Evolutionary conservation across 2,113 vertebrate genomes (phyloP).

Genomic region (Anoplopoma fimbria): DNA sequence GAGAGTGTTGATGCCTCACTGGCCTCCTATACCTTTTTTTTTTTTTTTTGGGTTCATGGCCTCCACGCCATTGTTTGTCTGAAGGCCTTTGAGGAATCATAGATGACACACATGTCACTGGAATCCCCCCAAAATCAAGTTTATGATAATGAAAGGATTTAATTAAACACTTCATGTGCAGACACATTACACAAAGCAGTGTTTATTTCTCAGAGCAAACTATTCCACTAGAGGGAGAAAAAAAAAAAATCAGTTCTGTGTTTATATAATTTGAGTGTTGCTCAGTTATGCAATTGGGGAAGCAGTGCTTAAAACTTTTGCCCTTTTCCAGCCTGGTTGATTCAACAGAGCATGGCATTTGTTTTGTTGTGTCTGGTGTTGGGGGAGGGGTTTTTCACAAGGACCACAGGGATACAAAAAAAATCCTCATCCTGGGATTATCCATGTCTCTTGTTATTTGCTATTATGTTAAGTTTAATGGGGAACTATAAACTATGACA

Average conservation of each 20-base stretch:
- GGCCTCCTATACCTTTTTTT: constrained; percentile 67
- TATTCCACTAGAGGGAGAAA: background rate
- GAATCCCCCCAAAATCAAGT: background rate
- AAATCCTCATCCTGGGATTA: constrained; percentile 1
- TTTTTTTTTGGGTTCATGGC: constrained; percentile 77
- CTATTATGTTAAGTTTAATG: background rate
- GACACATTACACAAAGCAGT: background rate
- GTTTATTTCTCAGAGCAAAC: constrained; percentile 1
- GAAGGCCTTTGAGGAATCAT: constrained; percentile 42
- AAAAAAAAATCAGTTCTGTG: background rate
- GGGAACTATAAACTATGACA: background rate
- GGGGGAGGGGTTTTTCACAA: constrained; percentile 63
- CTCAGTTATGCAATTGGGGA: background rate
- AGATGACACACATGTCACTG: background rate
- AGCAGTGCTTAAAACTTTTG: background rate
- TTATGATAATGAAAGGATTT: background rate
- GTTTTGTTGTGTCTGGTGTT: constrained; percentile 66
- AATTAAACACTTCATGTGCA: background rate
- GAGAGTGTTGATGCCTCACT: constrained; percentile 49
- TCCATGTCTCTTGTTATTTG: background rate
- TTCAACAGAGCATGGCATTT: constrained; percentile 45
- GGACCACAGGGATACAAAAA: constrained; percentile 24
- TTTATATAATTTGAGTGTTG: background rate
- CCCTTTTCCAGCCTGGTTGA: background rate
- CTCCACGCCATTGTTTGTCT: constrained; percentile 79